Conservation (phyloP, 1,140 invertebrate genomes). For the Mactra quadrangularis region DNA sequence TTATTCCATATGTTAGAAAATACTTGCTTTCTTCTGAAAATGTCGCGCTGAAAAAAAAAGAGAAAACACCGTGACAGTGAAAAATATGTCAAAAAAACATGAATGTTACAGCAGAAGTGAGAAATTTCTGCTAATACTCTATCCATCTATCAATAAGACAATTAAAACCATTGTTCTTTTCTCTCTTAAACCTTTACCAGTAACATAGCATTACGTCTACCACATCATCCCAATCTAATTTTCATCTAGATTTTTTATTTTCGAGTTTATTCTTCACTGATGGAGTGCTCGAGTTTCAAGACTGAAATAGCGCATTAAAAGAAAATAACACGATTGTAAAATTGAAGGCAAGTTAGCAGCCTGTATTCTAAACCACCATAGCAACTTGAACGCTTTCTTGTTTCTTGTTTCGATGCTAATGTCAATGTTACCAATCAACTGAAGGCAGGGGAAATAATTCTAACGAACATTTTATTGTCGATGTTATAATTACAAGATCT, state of each 20-base stretch:
- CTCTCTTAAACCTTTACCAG: conserved; percentile 1
- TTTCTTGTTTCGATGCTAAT: conserved; percentile 44
- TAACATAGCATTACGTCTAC: conserved; percentile 12
- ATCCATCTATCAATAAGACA: conserved; percentile 5
- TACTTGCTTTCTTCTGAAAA: too few species aligned
- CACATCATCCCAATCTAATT: conserved; percentile 42
- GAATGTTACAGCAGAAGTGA: too few species aligned
- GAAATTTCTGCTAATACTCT: too few species aligned
- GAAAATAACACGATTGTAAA: conserved; percentile 55
- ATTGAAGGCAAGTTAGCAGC: conserved; percentile 48
- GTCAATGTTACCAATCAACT: conserved; percentile 54
- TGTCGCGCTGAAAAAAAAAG: too few species aligned
- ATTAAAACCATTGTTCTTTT: conserved; percentile 11
- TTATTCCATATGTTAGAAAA: too few species aligned
- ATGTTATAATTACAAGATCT: conserved; percentile 62
- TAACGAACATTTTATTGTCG: conserved; percentile 64
- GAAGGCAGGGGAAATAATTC: conserved; percentile 31
- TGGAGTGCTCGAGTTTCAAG: conserved; percentile 46
- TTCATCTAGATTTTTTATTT: conserved; percentile 53
- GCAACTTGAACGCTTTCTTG: not conserved
- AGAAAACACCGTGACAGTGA: too few species aligned
- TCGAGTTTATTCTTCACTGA: conserved; percentile 33
- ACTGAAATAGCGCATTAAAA: conserved; percentile 53
- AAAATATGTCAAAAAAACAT: too few species aligned
- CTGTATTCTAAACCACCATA: not conserved